These are phyloP conservation scores for Nymphalis c-album DNA, from an alignment of 2,888 invertebrate genomes.

Conservation along the genomic window DNA sequence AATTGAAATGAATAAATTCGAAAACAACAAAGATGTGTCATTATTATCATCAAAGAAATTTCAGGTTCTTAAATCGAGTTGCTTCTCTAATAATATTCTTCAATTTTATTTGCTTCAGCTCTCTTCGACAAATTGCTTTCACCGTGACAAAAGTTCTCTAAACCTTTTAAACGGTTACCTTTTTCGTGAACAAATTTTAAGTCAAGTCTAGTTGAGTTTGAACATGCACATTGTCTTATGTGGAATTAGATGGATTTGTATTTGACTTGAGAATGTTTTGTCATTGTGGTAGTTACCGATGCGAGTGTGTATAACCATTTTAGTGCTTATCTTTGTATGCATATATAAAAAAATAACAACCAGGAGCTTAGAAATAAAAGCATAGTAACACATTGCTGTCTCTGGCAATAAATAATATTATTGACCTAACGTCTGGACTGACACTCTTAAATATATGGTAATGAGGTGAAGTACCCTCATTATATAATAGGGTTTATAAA, in stretches of 20 bases:
- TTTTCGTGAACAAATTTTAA: constrained; percentile 28
- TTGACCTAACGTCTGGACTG: too few relatives aligned
- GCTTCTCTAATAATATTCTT: constrained; percentile 40
- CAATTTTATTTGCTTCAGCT: constrained; percentile 38
- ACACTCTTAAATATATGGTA: too few relatives aligned
- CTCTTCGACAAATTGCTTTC: constrained; percentile 42
- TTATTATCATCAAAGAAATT: constrained; percentile 29
- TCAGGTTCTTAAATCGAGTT: constrained; percentile 35
- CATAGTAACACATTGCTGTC: too few relatives aligned
- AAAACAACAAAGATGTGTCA: neutral
- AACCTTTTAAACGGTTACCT: constrained; percentile 34
- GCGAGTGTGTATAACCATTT: too few relatives aligned
- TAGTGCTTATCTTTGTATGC: too few relatives aligned
- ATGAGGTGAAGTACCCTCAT: too few relatives aligned
- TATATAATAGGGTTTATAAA: too few relatives aligned
- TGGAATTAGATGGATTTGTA: constrained; percentile 14
- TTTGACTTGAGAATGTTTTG: neutral
- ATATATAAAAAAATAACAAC: too few relatives aligned
- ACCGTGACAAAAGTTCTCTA: constrained; percentile 33
- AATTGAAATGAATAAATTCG: constrained; percentile 11
- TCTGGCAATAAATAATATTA: too few relatives aligned
- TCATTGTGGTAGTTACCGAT: too few relatives aligned
- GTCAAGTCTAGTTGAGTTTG: constrained; percentile 25
- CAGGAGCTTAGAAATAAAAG: too few relatives aligned
- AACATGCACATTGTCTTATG: constrained; percentile 8